Conservation (phyloP, 2,888 invertebrate species). For the Cheilosia scutellata region DNA sequence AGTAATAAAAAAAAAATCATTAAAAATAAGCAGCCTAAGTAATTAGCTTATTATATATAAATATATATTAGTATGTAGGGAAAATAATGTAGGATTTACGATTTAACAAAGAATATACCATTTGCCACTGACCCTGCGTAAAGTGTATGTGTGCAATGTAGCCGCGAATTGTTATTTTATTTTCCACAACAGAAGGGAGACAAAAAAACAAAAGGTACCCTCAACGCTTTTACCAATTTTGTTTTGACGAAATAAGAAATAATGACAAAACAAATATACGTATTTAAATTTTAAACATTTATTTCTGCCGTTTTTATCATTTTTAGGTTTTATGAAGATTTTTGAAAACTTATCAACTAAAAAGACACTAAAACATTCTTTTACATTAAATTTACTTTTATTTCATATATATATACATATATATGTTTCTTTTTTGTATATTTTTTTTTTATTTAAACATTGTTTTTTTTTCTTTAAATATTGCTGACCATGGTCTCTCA, state of each 20-base stretch:
- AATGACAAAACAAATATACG: constrained; percentile 17
- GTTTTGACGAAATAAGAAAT: constrained; percentile 13
- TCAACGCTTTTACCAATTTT: constrained; percentile 1
- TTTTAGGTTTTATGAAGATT: constrained; percentile 45
- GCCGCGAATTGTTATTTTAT: background rate
- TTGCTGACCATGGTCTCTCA: constrained; percentile 68
- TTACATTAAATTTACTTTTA: constrained; percentile 67
- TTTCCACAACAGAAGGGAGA: constrained; percentile 10
- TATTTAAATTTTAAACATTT: constrained; percentile 51
- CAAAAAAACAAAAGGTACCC: background rate
- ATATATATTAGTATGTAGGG: background rate
- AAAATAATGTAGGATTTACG: constrained; percentile 12
- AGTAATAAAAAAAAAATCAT: constrained; percentile 24
- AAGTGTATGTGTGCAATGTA: constrained; percentile 9
- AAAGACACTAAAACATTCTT: constrained; percentile 77
- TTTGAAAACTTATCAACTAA: constrained; percentile 77
- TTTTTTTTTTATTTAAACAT: constrained; percentile 34
- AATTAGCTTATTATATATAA: background rate
- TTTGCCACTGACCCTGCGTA: constrained; percentile 63
- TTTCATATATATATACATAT: constrained; percentile 39
- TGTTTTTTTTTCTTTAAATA: constrained; percentile 52
- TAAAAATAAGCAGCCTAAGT: constrained; percentile 1
- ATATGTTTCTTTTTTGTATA: constrained; percentile 23
- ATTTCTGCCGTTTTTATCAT: constrained; percentile 51
- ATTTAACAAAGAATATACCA: constrained; percentile 55